These are phyloP conservation scores for Falco concolor DNA, from an alignment of 2,797 vertebrate species.

Conservation along the genomic window DNA sequence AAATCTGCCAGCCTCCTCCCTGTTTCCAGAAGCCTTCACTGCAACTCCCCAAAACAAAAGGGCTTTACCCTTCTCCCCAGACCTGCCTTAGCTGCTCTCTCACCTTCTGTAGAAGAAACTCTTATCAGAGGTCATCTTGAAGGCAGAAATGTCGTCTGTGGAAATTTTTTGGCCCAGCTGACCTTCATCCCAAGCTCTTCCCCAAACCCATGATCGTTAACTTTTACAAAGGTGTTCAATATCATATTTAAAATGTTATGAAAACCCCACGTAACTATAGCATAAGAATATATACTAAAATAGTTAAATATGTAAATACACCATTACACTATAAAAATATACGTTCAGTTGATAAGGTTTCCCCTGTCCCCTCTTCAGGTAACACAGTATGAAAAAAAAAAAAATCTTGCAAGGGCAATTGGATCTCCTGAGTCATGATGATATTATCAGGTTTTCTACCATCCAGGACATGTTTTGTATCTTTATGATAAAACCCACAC, in stretches of 20 bases:
- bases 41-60: neutral
- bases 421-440: neutral
- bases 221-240: neutral
- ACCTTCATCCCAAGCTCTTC: neutral
- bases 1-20: neutral
- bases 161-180: neutral
- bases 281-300: neutral
- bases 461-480: neutral
- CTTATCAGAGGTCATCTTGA: neutral
- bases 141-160: neutral
- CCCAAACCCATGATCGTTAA: neutral
- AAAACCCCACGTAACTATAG: rapidly evolving
- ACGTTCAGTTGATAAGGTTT: neutral
- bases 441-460: neutral
- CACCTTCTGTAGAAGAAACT: neutral
- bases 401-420: neutral
- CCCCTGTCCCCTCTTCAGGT: neutral
- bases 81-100: neutral
- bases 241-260: neutral
- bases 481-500: neutral
- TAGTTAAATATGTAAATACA: neutral
- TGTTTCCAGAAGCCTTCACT: neutral
- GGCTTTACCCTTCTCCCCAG: neutral
- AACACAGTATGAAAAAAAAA: neutral
- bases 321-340: neutral